A percentile compares a stretch with the other conserved stretches of the same genome.
These are phyloP conservation scores for Monoplex corrugatus DNA, from an alignment of 2,888 invertebrate species.

Conservation along the genomic window DNA sequence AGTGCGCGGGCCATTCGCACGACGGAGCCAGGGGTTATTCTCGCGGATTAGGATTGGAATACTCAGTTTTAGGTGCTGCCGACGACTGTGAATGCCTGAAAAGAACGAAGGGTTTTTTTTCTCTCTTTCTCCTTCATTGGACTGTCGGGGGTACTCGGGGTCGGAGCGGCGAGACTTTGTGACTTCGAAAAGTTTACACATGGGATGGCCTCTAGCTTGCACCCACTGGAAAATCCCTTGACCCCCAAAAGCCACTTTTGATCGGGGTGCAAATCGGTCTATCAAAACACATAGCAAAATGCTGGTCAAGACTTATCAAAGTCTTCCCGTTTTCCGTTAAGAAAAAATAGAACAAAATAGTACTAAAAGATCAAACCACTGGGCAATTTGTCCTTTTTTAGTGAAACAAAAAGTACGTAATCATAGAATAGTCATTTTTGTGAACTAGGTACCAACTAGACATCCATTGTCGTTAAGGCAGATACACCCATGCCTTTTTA, in stretches of 20 bases:
- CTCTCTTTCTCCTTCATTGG: not conserved
- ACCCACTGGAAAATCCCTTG: not conserved
- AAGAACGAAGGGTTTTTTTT: not conserved
- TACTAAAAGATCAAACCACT: too few relatives aligned
- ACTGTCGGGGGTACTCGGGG: not conserved
- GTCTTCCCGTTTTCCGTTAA: too few relatives aligned
- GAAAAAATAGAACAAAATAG: too few relatives aligned
- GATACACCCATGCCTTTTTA: too few relatives aligned
- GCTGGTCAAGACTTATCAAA: too few relatives aligned
- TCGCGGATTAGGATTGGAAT: conserved; percentile 1
- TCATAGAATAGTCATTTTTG: too few relatives aligned
- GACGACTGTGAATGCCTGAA: not conserved
- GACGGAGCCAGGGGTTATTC: not conserved
- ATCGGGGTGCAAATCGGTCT: too few relatives aligned
- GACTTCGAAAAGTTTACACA: not conserved
- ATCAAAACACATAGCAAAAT: too few relatives aligned
- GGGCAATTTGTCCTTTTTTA: too few relatives aligned
- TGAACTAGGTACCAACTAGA: too few relatives aligned
- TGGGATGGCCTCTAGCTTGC: not conserved
- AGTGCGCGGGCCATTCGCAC: not conserved
- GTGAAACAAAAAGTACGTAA: too few relatives aligned
- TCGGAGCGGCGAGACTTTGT: not conserved
- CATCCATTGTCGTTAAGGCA: too few relatives aligned
- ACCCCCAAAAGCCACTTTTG: not conserved
- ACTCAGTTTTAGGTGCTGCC: not conserved